Evolutionary conservation across 2,113 vertebrate genomes (phyloP).

Genomic region (Psammodynastes pulverulentus): DNA sequence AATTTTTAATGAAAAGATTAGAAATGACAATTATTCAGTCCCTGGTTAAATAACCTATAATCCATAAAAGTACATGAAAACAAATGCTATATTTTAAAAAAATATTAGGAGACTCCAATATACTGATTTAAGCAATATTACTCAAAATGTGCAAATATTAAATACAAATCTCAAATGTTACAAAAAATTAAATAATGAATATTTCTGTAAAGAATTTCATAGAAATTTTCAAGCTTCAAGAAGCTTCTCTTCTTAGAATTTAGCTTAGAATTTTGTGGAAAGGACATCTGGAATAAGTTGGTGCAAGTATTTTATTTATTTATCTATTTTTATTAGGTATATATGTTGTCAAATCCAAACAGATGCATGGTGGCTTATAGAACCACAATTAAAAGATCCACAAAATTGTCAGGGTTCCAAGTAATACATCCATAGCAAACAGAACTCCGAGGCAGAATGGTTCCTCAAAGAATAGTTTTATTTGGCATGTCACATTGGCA

Average conservation of each 20-base stretch:
- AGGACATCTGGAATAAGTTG: conserved; percentile 30
- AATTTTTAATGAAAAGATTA: background rate
- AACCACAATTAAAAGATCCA: background rate
- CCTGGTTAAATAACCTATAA: background rate
- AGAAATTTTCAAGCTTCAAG: conserved; percentile 49
- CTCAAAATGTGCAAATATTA: background rate
- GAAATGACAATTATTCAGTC: background rate
- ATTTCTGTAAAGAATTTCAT: conserved; percentile 27
- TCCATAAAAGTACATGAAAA: background rate
- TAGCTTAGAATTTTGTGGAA: conserved; percentile 36
- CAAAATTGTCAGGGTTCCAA: no score
- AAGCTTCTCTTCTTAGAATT: conserved; percentile 74
- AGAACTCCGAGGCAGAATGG: no score
- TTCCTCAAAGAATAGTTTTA: no score
- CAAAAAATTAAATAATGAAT: background rate
- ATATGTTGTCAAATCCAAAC: background rate
- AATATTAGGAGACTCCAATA: background rate
- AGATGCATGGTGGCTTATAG: background rate
- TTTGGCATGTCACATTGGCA: no score
- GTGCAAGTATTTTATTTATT: background rate
- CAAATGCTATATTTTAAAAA: background rate
- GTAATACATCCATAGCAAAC: no score
- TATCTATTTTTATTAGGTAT: background rate
- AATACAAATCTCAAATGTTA: background rate
- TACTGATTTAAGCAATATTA: background rate